These are phyloP conservation scores for Spinus olivaceus DNA, from an alignment of 2,797 vertebrate genomes.

Conservation along the genomic window DNA sequence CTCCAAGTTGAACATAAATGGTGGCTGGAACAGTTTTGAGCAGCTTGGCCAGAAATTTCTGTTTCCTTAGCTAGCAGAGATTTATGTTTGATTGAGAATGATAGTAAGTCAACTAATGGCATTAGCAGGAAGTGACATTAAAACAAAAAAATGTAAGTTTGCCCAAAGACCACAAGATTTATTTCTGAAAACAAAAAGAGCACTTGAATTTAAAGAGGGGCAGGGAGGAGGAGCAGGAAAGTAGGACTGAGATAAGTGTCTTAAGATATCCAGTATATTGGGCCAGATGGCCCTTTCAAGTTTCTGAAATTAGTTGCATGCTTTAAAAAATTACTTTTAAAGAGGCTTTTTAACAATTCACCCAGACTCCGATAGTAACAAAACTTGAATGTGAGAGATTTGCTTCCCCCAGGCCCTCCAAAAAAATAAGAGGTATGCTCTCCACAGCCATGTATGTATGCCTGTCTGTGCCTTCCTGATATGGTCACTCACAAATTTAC, in stretches of 20 bases:
- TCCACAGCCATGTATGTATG: neutral
- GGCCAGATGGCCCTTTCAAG: conserved; percentile 26
- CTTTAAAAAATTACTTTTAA: conserved; percentile 2
- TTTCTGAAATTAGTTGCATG: conserved; percentile 20
- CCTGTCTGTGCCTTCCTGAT: neutral
- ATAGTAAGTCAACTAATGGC: neutral
- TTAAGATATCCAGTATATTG: neutral
- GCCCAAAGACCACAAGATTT: neutral
- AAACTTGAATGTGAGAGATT: neutral
- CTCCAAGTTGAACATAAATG: neutral
- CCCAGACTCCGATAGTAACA: neutral
- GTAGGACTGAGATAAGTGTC: neutral
- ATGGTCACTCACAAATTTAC: neutral
- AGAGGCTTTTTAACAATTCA: neutral
- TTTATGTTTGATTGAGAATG: neutral
- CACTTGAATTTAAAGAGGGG: neutral
- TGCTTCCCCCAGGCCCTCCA: neutral
- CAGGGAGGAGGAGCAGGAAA: neutral
- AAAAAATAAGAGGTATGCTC: neutral
- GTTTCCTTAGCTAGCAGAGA: neutral
- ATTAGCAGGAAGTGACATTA: neutral
- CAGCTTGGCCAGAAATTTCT: neutral
- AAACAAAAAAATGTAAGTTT: neutral
- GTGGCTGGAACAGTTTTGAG: neutral
- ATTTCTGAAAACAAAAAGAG: neutral